Evolutionary conservation across 2,888 invertebrate species (phyloP).

Genomic region (Nomada fucata): DNA sequence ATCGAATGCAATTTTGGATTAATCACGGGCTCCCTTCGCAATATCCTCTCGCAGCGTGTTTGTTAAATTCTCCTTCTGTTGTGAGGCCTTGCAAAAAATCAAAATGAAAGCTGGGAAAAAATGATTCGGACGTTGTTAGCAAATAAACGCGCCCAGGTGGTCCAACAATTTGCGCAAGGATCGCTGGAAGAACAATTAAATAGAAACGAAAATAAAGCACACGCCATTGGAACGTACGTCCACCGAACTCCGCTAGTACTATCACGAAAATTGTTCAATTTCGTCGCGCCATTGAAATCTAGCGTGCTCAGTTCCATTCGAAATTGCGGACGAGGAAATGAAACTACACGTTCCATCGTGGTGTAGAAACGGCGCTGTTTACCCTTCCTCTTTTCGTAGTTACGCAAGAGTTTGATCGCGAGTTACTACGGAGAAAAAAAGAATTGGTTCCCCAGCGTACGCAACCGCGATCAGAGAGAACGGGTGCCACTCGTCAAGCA

Average conservation of each 20-base stretch:
- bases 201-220: conserved; percentile 8
- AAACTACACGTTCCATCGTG: conserved; percentile 40
- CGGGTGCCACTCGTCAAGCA: background rate
- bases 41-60: background rate
- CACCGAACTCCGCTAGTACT: conserved; percentile 17
- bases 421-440: conserved; percentile 39
- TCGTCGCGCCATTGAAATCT: conserved; percentile 50
- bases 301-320: conserved; percentile 31
- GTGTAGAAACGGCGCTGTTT: conserved; percentile 39
- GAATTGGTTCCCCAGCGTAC: background rate
- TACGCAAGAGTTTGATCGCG: conserved; percentile 34
- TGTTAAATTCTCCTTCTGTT: background rate
- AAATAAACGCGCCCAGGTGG: background rate
- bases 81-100: background rate
- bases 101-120: background rate
- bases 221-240: background rate
- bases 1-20: background rate
- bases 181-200: conserved; percentile 22
- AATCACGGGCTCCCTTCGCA: background rate
- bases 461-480: background rate
- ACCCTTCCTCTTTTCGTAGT: background rate
- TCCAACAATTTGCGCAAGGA: background rate
- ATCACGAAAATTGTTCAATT: conserved; percentile 52
- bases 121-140: background rate
- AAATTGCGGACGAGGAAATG: conserved; percentile 43